Evolutionary conservation across 1,140 invertebrate species (phyloP).

Genomic region (Eumeta japonica): DNA sequence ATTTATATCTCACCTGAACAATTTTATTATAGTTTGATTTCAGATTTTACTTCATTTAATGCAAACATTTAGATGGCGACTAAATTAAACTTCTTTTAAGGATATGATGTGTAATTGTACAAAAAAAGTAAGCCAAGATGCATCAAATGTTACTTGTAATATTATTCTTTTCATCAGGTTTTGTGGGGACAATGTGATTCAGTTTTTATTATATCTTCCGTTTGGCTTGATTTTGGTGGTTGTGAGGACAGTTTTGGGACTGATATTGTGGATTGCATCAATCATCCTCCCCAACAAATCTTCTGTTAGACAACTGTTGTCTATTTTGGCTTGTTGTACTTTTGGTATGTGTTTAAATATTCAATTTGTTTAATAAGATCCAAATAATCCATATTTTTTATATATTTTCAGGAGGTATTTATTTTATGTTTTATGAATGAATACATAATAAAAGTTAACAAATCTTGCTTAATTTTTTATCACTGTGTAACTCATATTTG

Average conservation of each 20-base stretch:
- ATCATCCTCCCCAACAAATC: conserved; percentile 57
- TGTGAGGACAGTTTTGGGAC: conserved; percentile 45
- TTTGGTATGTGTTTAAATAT: conserved; percentile 33
- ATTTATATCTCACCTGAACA: too few species aligned
- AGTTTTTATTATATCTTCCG: conserved; percentile 57
- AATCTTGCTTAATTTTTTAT: too few species aligned
- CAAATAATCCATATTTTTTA: neutral
- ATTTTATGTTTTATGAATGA: conserved; percentile 5
- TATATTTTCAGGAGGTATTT: conserved; percentile 8
- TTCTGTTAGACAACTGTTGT: conserved; percentile 50
- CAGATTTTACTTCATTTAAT: too few species aligned
- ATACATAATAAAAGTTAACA: conserved; percentile 2
- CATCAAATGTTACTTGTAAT: neutral
- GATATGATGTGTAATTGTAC: conserved; percentile 30
- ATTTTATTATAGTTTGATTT: too few species aligned
- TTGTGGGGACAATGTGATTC: conserved; percentile 50
- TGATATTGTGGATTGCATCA: conserved; percentile 54
- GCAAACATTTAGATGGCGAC: too few species aligned
- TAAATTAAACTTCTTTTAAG: too few species aligned
- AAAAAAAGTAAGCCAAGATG: conserved; percentile 6
- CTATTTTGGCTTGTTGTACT: conserved; percentile 57
- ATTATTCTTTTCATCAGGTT: conserved; percentile 40
- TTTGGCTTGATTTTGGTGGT: conserved; percentile 54
- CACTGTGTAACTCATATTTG: too few species aligned
- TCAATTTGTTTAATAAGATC: conserved; percentile 10